Conservation (phyloP, 1,140 invertebrate genomes). For the Platyura marginata region DNA sequence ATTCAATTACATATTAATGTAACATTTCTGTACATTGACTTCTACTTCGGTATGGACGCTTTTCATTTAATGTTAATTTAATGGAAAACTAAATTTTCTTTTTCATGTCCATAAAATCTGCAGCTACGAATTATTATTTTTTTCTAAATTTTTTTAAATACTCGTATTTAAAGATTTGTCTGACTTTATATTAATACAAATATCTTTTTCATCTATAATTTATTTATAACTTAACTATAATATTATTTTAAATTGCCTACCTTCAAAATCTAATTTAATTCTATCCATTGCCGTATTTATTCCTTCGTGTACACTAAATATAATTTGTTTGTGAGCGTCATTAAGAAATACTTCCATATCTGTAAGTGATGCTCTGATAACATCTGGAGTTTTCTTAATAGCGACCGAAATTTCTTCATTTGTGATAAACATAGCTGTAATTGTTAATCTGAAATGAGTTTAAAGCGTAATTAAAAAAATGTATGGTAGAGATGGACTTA, state of each 20-base stretch:
- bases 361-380: constrained; percentile 31
- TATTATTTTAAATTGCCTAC: constrained; percentile 24
- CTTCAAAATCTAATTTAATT: constrained; percentile 37
- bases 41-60: too few relatives aligned
- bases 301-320: constrained; percentile 35
- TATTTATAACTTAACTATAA: not conserved
- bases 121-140: too few relatives aligned
- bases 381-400: constrained; percentile 30
- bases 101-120: too few relatives aligned
- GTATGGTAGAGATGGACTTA: too few relatives aligned
- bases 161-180: too few relatives aligned
- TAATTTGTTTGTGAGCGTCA: constrained; percentile 35
- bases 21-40: too few relatives aligned
- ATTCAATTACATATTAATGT: too few relatives aligned
- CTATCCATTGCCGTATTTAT: constrained; percentile 36
- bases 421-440: constrained; percentile 33
- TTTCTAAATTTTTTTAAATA: too few relatives aligned
- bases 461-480: too few relatives aligned
- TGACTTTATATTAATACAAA: too few relatives aligned
- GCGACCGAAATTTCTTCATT: constrained; percentile 33
- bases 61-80: too few relatives aligned
- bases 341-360: constrained; percentile 37
- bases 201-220: not conserved
- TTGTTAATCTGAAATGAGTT: constrained; percentile 21
- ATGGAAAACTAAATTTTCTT: too few relatives aligned